Base-by-base conservation (phyloP, 1,140 invertebrate species). In the Solenopsis fugax region DNA sequence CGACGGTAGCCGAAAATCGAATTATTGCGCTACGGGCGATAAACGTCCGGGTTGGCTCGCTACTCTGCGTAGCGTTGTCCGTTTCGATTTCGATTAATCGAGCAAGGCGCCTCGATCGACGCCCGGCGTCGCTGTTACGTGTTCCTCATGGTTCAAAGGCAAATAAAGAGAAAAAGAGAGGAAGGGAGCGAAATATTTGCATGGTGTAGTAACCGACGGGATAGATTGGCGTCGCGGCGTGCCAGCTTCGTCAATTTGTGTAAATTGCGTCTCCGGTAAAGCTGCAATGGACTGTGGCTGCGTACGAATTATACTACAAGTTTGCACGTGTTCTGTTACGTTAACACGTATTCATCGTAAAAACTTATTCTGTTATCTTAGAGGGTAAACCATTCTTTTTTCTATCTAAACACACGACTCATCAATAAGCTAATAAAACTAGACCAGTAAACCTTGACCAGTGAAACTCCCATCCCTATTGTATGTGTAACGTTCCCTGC, bases 11-110 rank as follows among this genome's bases (percentile, higher is more conserved):
- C 89, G 89, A 91, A 93, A 94, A 94, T 93, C 91, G 89, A 93
- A 93, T 94, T 94, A 94, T 93, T 93, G 92, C 89, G 88, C 89
- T 88, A 87, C 87, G 88, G 90, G 88, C 92, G 92, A 93, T 94
- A 94, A 93, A 93, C 92, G 91, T 90, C 90, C 92, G 91, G 91
- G 29, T 92, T 88, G 90, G 71, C 67, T 65, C 81, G 81, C 29
- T 29, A 29, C 2, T 41, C 64, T 60, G 81, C n/a, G 0, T 12
- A 6, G 77, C 82, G 77, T 48, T 85, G 89, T 90, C 91, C 93
- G 92, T 92, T 93, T 93, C 93, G 92, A 92, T 93, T 93, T 93
- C 92, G 91, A 93, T 93, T 94, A 93, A 94, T 93, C 92, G 90
- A 91, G 89, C 92, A 93, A 92, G 89, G 90, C 90, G 90, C 82